These are phyloP conservation scores for Halichondria panicea DNA, from an alignment of 37 sponge, comb jelly and placozoan genomes.

Conservation along the genomic window DNA sequence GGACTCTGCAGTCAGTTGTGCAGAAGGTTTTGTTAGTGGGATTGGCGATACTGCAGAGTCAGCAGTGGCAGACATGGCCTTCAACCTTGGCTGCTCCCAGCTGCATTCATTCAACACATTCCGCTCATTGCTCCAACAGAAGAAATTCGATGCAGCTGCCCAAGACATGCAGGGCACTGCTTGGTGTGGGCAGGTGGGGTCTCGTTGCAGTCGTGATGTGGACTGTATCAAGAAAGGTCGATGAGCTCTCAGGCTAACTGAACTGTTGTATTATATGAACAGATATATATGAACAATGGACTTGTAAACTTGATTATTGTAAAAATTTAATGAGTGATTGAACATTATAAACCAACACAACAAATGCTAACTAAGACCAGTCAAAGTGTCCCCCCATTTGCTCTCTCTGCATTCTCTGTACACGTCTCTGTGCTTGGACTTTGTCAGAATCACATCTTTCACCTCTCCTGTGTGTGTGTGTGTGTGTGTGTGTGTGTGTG, in stretches of 20 bases:
- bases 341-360: no score
- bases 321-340: no score
- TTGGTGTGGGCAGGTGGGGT: constrained; percentile 41
- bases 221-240: no score
- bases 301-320: no score
- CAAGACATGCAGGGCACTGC: constrained; percentile 14
- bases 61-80: constrained; percentile 48
- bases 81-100: constrained; percentile 41
- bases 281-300: no score
- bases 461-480: no score
- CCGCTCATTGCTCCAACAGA: constrained; percentile 1
- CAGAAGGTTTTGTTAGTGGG: neutral
- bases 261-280: no score
- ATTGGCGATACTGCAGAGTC: constrained; percentile 8
- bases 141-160: neutral
- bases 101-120: constrained; percentile 13
- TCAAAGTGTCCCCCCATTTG: constrained; percentile 31
- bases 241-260: no score
- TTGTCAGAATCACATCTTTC: neutral
- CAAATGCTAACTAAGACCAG: no score
- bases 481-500: constrained; percentile 4
- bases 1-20: constrained; percentile 25
- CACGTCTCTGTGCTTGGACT: neutral
- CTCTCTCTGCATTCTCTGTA: constrained; percentile 21
- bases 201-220: constrained; percentile 34